These are phyloP conservation scores for rabbit (Oryctolagus cuniculus) DNA, from an alignment of 2,113 vertebrate species.

Conservation along the genomic window mOryCun1.1 NC_091443.1:111627501-111628000, in stretches of 20 bases:
- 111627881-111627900: background rate
- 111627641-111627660: background rate
- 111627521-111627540: background rate
- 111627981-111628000: background rate
- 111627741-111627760: background rate
- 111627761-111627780: too few relatives aligned
- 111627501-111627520: too few relatives aligned
- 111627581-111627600: background rate
- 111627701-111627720: background rate
- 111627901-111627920: background rate
- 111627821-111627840: background rate
- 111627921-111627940: background rate
- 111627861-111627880: too few relatives aligned
- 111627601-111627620: background rate
- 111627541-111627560: background rate
- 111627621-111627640: background rate
- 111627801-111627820: too few relatives aligned
- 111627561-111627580: background rate
- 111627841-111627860: too few relatives aligned
- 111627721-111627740: background rate
- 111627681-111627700: background rate
- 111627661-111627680: background rate
- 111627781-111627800: background rate
- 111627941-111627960: background rate
- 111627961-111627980: background rate